Base-by-base conservation (phyloP, 2,888 invertebrate species). In the Hecatera dysodea region DNA sequence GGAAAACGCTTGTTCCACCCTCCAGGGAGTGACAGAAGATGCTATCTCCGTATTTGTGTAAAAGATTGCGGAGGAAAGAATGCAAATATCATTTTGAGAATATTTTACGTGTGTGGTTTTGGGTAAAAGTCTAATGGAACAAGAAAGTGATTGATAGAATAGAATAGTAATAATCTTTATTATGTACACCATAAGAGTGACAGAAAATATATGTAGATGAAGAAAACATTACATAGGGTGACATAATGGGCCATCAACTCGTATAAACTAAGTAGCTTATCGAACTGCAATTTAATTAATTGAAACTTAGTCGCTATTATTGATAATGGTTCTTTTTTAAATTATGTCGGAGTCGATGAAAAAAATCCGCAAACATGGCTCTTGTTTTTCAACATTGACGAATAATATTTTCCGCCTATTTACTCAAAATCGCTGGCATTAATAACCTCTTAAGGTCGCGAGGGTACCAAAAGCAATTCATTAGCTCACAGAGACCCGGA, bases 401-500 rank as follows among this genome's bases (percentile, higher is more conserved):
- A 15, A 44, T 12, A 48, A 36, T 36, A 44, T 42, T 42, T 61
- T 36, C 1, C 11, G 27, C 19, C 3, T 15, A n/a, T 59, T 64
- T 39, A n/a, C 11, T 39, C 19, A 59, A 56, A 61, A 57, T 29
- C 48, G 55, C 19, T 46, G 15, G 27, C 22, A 55, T 67, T 63
- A 48, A 64, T 42, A 59, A 65, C 7, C 6, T 46, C 15, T n/a
- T 15, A 53, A 55, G 69, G 67, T 67, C 53, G 65, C 46, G 44
- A 72, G 56, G 67, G 50, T 70, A 75, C 55, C 52, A 63, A 67
- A 59, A 65, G 80, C 68, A 74, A 85, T 83, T 83, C 72, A 81
- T 85, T 80, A 78, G 78, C 55, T 55, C 56, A 60, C 67, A 75
- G 76, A 74, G 73, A 57, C 63, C 78, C 79, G 84, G 84, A 83